These are phyloP conservation scores for Microctenopoma stevenorrisi DNA, from an alignment of 2,797 vertebrate species.

Conservation along the genomic window DNA sequence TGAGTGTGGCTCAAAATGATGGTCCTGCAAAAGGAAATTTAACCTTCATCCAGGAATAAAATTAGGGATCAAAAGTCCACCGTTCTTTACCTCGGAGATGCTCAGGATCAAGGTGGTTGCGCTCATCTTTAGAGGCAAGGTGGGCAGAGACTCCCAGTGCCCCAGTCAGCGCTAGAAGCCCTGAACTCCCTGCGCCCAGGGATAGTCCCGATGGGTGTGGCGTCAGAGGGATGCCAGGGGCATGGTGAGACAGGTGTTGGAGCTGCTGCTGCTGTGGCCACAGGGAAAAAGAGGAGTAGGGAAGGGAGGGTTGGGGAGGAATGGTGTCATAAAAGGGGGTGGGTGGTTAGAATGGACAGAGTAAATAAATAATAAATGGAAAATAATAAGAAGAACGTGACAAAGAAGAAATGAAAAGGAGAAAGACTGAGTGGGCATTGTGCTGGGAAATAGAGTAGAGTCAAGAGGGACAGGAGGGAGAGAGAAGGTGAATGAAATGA, in stretches of 20 bases:
- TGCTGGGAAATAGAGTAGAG: slow-evolving; percentile 4
- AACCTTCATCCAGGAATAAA: not conserved
- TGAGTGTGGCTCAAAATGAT: not conserved
- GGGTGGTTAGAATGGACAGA: slow-evolving; percentile 43
- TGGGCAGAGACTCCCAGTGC: slow-evolving; percentile 84
- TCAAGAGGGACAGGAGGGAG: not conserved
- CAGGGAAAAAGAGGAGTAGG: slow-evolving; percentile 52
- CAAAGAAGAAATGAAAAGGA: not conserved
- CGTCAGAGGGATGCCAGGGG: slow-evolving; percentile 87
- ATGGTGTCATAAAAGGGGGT: slow-evolving; percentile 12
- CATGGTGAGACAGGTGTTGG: slow-evolving; percentile 93
- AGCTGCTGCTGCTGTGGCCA: slow-evolving; percentile 94
- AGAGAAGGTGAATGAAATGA: slow-evolving; percentile 37
- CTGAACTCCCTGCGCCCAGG: slow-evolving; percentile 77
- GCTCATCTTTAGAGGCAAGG: slow-evolving; percentile 86
- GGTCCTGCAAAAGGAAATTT: not conserved
- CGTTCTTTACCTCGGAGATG: slow-evolving; percentile 83
- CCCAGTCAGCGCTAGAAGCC: slow-evolving; percentile 89
- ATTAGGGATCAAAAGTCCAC: not conserved
- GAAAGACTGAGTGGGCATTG: slow-evolving; percentile 1
- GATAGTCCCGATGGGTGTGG: slow-evolving; percentile 88
- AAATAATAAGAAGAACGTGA: slow-evolving; percentile 17
- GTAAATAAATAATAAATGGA: slow-evolving; percentile 14
- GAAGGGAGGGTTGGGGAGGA: not conserved
- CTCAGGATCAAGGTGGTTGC: slow-evolving; percentile 84